Conservation (phyloP, 30 jellyfish, hydroid and myxozoan species). For the Rhopilema esculentum region DNA sequence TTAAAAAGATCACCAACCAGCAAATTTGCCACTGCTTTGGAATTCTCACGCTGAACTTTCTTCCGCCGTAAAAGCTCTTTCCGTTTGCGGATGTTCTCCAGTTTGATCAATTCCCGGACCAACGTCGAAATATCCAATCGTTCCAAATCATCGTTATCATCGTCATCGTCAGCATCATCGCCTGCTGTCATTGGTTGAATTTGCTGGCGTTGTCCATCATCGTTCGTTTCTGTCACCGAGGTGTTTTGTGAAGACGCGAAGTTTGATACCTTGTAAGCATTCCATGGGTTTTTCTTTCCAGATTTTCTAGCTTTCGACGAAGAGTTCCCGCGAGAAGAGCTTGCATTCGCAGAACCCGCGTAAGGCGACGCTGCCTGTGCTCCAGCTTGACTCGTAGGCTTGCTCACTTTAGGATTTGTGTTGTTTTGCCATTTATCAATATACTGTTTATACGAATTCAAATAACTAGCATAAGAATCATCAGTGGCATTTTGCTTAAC, state of each 20-base stretch:
- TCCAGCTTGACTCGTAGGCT: background rate
- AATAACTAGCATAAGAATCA: conserved; percentile 5
- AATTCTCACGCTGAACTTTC: conserved; percentile 43
- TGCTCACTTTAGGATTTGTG: background rate
- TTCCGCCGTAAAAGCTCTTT: conserved; percentile 43
- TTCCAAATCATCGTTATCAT: conserved; percentile 57
- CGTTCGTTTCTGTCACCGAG: conserved; percentile 10
- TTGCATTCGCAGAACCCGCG: background rate
- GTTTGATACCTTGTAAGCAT: background rate
- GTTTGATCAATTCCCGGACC: conserved; percentile 73
- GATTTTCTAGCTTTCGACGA: background rate
- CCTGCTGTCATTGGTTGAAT: conserved; percentile 2
- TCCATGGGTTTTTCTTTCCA: background rate
- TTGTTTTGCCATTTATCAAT: background rate
- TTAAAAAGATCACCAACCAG: conserved; percentile 54
- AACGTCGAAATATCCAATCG: conserved; percentile 69
- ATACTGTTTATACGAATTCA: conserved; percentile 1
- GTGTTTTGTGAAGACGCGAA: background rate
- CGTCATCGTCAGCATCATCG: conserved; percentile 28
- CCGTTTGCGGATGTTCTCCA: conserved; percentile 62
- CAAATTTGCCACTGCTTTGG: conserved; percentile 35
- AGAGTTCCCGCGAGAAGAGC: background rate
- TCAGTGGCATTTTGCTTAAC: background rate
- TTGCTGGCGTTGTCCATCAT: background rate
- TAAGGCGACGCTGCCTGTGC: background rate